phyloP scores from a whole-genome alignment of 1,140 invertebrate genomes.

The Drosophila serrata region DNA sequence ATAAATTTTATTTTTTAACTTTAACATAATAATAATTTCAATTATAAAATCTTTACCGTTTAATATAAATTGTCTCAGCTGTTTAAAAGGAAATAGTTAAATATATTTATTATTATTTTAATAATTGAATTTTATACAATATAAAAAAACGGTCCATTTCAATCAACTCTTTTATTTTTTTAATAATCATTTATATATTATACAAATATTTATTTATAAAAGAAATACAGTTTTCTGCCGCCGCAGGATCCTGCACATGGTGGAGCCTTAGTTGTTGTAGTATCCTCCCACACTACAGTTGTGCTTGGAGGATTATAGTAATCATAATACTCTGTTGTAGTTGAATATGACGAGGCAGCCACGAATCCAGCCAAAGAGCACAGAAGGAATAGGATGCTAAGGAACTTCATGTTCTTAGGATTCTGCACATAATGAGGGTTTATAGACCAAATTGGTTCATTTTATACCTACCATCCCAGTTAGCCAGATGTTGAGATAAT shows the following conservation, averaged over 20 bases:
- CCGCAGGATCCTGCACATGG: not conserved
- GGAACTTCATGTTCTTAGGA: not conserved
- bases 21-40: too few relatives aligned
- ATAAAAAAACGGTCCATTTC: too few relatives aligned
- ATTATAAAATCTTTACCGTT: too few relatives aligned
- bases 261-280: not conserved
- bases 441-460: not conserved
- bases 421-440: not conserved
- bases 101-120: not conserved
- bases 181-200: not conserved
- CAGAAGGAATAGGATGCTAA: not conserved
- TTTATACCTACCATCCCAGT: not conserved
- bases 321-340: slow-evolving; percentile 3
- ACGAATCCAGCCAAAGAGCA: not conserved
- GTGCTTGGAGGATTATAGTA: slow-evolving; percentile 6
- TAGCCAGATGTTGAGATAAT: not conserved
- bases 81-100: not conserved
- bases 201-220: not conserved
- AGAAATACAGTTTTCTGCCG: slow-evolving; percentile 1
- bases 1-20: too few relatives aligned
- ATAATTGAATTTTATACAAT: too few relatives aligned
- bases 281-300: not conserved
- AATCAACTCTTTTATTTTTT: not conserved
- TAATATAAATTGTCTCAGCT: too few relatives aligned
- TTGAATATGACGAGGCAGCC: not conserved